Evolutionary conservation across 2,113 vertebrate species (phyloP).

Genomic region (Sciurus niger): DNA sequence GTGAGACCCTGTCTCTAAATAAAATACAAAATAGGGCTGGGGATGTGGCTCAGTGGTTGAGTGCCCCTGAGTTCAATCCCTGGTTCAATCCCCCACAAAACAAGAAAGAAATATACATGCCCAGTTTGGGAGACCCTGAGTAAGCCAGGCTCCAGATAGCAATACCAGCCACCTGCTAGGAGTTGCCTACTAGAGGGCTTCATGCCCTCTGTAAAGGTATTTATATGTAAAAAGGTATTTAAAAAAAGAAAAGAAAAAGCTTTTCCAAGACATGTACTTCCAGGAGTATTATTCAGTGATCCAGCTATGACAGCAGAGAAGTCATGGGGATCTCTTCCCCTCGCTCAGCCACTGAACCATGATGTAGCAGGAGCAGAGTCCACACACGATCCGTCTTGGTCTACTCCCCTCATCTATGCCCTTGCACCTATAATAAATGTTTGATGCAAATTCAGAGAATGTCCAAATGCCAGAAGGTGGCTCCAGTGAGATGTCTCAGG

Average conservation of each 20-base stretch:
- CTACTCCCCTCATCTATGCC: too few species aligned
- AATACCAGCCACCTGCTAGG: neutral
- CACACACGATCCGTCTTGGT: neutral
- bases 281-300: neutral
- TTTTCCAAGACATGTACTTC: neutral
- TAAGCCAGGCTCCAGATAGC: neutral
- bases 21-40: too few species aligned
- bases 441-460: neutral
- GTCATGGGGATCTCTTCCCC: neutral
- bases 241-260: neutral
- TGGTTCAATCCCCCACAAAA: too few species aligned
- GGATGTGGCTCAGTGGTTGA: too few species aligned
- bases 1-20: too few species aligned
- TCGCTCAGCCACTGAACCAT: neutral
- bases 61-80: too few species aligned
- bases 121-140: neutral
- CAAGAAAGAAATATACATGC: rapidly evolving
- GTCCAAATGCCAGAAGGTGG: neutral
- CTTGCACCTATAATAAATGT: neutral
- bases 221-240: too few species aligned
- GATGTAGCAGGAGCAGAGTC: neutral
- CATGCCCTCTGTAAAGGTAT: too few species aligned
- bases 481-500: neutral
- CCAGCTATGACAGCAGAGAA: neutral
- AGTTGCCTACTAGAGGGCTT: neutral